A percentile compares a stretch with the other conserved stretches of the same genome.
Conservation (phyloP, 2,113 vertebrate species). For the Catharus minimus region DNA sequence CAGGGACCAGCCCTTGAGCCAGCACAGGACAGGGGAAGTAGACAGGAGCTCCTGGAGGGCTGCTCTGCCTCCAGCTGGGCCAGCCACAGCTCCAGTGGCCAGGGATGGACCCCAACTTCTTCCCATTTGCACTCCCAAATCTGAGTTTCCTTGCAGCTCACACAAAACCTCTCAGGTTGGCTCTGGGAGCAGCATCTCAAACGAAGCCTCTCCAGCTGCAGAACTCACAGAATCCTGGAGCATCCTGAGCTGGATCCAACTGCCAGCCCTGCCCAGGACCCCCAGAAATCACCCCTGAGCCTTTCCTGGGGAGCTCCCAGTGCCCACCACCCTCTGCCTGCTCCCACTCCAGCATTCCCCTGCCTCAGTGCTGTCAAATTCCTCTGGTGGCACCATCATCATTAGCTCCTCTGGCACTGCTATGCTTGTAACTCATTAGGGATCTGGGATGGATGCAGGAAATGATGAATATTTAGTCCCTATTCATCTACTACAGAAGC, state of each 20-base stretch:
- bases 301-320: neutral
- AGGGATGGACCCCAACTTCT: accelerated
- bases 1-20: accelerated
- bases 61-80: accelerated
- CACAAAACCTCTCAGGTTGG: accelerated
- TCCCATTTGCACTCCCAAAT: neutral
- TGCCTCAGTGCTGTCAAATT: neutral
- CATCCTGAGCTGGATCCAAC: accelerated
- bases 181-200: accelerated
- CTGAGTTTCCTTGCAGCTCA: accelerated
- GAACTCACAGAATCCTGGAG: neutral
- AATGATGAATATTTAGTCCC: slow-evolving; percentile 51
- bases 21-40: accelerated
- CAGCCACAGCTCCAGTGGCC: neutral
- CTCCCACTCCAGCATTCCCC: neutral
- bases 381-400: neutral
- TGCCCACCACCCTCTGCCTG: neutral
- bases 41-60: neutral
- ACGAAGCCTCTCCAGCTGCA: neutral
- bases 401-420: neutral
- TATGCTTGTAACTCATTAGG: slow-evolving; percentile 38
- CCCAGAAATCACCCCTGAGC: neutral
- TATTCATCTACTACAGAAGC: neutral
- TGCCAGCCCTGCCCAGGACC: neutral
- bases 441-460: slow-evolving; percentile 31